phyloP scores from a whole-genome alignment of 2,113 vertebrate genomes.

The Rhinolophus sinicus region DNA sequence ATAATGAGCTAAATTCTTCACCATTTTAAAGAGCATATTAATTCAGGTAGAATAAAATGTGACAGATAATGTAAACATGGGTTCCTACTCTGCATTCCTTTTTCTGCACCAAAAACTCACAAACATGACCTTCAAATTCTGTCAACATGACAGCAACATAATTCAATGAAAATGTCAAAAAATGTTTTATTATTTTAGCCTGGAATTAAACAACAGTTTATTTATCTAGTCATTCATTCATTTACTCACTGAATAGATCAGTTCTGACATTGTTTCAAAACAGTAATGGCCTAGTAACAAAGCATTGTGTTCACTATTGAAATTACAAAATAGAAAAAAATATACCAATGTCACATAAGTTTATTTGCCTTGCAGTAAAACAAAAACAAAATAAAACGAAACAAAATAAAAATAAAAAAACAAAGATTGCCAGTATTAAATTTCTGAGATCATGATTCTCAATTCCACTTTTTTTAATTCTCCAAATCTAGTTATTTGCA shows the following conservation, averaged over 20 bases:
- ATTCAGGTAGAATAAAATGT: neutral
- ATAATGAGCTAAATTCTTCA: neutral
- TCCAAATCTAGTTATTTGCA: neutral
- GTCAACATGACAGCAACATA: neutral
- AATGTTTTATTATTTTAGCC: conserved; percentile 18
- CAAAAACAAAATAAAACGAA: neutral
- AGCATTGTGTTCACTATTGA: neutral
- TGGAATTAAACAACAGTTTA: conserved; percentile 17
- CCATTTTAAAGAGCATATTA: neutral
- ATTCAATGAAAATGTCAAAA: conserved; percentile 30
- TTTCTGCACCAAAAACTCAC: neutral
- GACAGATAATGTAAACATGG: neutral
- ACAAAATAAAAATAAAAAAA: neutral
- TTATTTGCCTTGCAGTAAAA: neutral
- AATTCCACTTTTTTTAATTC: neutral
- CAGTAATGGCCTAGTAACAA: neutral
- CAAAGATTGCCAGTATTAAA: neutral
- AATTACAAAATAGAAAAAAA: neutral
- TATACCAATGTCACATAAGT: neutral
- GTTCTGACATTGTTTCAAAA: neutral
- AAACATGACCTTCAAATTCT: conserved; percentile 50
- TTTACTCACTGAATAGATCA: neutral
- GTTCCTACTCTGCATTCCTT: neutral
- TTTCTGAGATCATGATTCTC: neutral
- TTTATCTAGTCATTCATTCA: conserved; percentile 6